Percentiles rank a stretch among this genome's conserved stretches.
phyloP scores from a whole-genome alignment of 2,797 vertebrate species.

The Ctenosaura bakeri region DNA sequence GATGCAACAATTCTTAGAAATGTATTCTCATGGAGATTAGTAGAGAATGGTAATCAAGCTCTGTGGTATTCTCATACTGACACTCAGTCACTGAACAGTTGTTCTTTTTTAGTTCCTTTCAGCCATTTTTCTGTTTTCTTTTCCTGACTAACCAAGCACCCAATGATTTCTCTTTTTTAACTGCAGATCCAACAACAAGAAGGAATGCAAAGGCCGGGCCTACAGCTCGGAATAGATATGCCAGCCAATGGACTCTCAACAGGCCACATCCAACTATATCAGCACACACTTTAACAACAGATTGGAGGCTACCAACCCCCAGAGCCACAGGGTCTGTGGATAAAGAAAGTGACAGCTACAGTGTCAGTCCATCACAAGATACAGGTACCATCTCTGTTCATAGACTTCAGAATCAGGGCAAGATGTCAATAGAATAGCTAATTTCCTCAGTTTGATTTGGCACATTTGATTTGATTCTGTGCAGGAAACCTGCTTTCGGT shows the following conservation, averaged over 20 bases:
- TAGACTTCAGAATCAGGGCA: not conserved
- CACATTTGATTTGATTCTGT: not conserved
- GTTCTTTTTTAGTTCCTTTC: not conserved
- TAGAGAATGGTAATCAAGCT: not conserved
- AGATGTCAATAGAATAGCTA: fast-evolving
- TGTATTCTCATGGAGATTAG: not conserved
- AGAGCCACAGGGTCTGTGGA: conserved; percentile 94
- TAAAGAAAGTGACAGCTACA: conserved; percentile 99
- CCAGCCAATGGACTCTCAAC: conserved; percentile 99
- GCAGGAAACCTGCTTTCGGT: no score
- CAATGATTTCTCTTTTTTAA: conserved; percentile 9
- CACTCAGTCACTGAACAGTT: not conserved
- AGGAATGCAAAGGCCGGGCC: conserved; percentile 96
- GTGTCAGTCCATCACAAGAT: conserved; percentile 98
- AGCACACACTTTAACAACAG: conserved; percentile 96
- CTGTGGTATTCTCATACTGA: not conserved
- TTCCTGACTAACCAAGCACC: not conserved
- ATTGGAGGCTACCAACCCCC: conserved; percentile 97
- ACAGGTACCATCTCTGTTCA: conserved; percentile 84
- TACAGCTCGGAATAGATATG: conserved; percentile 92
- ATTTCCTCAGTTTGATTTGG: not conserved
- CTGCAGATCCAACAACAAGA: conserved; percentile 95
- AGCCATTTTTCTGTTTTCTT: not conserved
- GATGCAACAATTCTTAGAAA: not conserved
- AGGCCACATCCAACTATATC: conserved; percentile 96